Conservation (phyloP, 2,888 invertebrate species). For the Acleris holmiana region DNA sequence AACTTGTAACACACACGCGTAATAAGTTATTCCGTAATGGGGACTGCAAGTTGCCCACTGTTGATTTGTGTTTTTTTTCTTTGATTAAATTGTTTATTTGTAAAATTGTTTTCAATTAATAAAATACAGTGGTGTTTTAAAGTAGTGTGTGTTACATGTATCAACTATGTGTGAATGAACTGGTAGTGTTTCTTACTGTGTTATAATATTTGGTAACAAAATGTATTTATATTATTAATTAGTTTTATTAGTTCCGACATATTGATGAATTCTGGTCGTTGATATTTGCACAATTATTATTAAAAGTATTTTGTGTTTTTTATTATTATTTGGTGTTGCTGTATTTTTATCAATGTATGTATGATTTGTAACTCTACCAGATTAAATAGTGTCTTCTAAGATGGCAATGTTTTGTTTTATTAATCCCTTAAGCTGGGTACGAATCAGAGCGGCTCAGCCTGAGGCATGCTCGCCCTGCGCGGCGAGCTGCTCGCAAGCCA, state of each 20-base stretch:
- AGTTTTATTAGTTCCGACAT: not conserved
- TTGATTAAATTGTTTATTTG: no score
- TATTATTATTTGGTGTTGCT: no score
- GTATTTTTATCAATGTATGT: not conserved
- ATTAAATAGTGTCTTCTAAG: constrained; percentile 21
- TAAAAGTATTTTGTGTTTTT: no score
- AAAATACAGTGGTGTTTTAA: not conserved
- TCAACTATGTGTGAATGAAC: no score
- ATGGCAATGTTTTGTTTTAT: constrained; percentile 27
- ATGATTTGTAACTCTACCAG: constrained; percentile 18
- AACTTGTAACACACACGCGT: constrained; percentile 24
- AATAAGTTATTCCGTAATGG: not conserved
- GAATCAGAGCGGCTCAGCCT: no score
- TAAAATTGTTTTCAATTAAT: not conserved
- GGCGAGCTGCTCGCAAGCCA: no score
- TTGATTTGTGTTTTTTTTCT: not conserved
- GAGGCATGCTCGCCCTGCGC: no score
- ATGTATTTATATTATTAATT: no score
- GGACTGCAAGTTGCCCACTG: not conserved
- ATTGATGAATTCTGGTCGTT: no score
- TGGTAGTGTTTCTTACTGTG: no score
- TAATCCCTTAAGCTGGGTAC: no score
- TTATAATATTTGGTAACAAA: not conserved
- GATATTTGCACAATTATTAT: not conserved
- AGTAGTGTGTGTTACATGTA: no score